These are phyloP conservation scores for Melanostigma gelatinosum DNA, from an alignment of 2,113 vertebrate genomes.

Conservation along the genomic window DNA sequence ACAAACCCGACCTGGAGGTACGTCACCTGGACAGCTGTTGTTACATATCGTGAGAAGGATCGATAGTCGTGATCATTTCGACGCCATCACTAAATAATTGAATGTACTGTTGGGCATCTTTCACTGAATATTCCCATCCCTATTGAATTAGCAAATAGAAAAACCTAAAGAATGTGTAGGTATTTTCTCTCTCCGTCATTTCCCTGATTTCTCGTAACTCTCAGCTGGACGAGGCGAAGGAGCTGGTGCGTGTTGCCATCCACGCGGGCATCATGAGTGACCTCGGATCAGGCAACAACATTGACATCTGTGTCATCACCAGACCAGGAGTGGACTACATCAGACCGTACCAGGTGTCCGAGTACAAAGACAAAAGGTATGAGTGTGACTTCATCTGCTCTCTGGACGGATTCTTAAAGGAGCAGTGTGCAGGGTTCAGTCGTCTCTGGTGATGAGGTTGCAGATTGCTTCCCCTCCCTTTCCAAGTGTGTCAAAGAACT, in stretches of 20 bases:
- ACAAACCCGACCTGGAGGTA: conserved; percentile 85
- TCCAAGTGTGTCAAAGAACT: not conserved
- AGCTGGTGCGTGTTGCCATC: conserved; percentile 82
- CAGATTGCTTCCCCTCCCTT: not conserved
- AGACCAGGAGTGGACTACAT: conserved; percentile 79
- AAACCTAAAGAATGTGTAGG: not conserved
- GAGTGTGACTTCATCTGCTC: not conserved
- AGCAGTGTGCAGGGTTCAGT: not conserved
- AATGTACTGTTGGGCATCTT: not conserved
- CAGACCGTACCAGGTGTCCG: conserved; percentile 73
- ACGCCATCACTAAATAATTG: not conserved
- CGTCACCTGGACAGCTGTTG: not conserved
- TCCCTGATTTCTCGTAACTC: rapidly evolving
- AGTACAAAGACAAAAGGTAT: conserved; percentile 71
- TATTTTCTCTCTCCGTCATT: not conserved
- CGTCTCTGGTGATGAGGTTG: not conserved
- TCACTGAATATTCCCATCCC: not conserved
- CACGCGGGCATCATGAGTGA: conserved; percentile 87
- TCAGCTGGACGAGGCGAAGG: conserved; percentile 84
- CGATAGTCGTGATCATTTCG: not conserved
- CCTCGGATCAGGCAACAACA: conserved; percentile 87
- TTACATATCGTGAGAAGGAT: not conserved
- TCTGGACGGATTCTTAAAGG: not conserved
- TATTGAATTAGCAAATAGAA: not conserved
- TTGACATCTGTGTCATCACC: conserved; percentile 88